A percentile compares a stretch with the other conserved stretches of the same genome.
Evolutionary conservation across 64 coral and sea anemone species (phyloP).

Genomic region (Montipora capricornis): DNA sequence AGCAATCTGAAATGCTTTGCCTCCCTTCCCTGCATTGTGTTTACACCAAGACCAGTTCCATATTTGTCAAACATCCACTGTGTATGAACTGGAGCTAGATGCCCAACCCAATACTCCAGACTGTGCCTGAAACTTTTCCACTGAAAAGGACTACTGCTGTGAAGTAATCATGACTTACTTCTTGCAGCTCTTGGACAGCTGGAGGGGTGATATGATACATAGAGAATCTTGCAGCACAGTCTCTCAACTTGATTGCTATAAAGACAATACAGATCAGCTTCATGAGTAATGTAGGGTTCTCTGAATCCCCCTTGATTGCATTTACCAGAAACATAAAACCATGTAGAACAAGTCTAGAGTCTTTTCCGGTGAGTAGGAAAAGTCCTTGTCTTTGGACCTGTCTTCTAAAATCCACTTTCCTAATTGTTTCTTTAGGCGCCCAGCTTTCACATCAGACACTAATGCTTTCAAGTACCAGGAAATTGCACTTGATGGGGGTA

Average conservation of each 20-base stretch:
- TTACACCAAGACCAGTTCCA: slow-evolving; percentile 47
- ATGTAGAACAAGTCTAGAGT: slow-evolving; percentile 54
- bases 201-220: slow-evolving; percentile 51
- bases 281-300: slow-evolving; percentile 29
- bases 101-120: slow-evolving; percentile 57
- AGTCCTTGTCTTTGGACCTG: slow-evolving; percentile 57
- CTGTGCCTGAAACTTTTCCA: slow-evolving; percentile 23
- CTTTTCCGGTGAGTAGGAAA: slow-evolving; percentile 67
- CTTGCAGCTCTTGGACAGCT: not conserved
- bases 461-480: slow-evolving; percentile 43
- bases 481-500: not conserved
- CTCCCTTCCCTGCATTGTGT: slow-evolving; percentile 70
- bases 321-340: slow-evolving; percentile 67
- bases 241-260: slow-evolving; percentile 41
- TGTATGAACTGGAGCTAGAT: slow-evolving; percentile 38
- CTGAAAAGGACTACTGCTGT: slow-evolving; percentile 48
- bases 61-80: slow-evolving; percentile 51
- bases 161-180: slow-evolving; percentile 32
- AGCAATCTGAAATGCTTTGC: slow-evolving; percentile 66
- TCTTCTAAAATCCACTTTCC: slow-evolving; percentile 63
- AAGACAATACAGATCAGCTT: slow-evolving; percentile 52
- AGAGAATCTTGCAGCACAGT: slow-evolving; percentile 48
- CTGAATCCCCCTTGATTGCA: slow-evolving; percentile 47
- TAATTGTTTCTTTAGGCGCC: slow-evolving; percentile 54
- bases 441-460: slow-evolving; percentile 74